Evolutionary conservation across 2,113 vertebrate genomes (phyloP).

Genomic region (Paramisgurnus dabryanus): DNA sequence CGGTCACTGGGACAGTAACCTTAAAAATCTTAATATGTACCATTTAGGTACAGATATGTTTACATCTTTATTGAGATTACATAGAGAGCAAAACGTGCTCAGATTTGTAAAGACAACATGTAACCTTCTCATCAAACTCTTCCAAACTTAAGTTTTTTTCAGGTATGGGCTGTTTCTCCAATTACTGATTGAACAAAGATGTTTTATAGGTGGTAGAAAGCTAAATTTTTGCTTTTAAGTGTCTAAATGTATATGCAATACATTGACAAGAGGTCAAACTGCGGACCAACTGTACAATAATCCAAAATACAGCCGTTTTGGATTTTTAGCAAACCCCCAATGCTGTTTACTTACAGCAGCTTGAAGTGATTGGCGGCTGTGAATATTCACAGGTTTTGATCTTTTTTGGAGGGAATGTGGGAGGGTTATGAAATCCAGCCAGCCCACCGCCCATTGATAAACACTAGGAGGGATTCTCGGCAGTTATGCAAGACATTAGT

Average conservation of each 20-base stretch:
- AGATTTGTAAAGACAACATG: too few relatives aligned
- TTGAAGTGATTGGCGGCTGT: conserved; percentile 46
- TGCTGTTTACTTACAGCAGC: conserved; percentile 29
- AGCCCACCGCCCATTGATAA: conserved; percentile 58
- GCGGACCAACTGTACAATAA: not conserved
- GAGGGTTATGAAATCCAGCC: conserved; percentile 60
- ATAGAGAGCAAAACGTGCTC: too few relatives aligned
- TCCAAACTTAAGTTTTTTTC: too few relatives aligned
- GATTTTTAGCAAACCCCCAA: not conserved
- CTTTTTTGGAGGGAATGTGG: conserved; percentile 52
- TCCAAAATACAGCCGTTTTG: not conserved
- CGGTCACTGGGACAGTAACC: too few relatives aligned
- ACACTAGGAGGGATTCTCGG: conserved; percentile 64
- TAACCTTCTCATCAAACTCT: too few relatives aligned
- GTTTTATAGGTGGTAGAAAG: too few relatives aligned
- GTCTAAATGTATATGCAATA: not conserved
- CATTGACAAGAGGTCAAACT: not conserved
- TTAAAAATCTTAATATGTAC: too few relatives aligned
- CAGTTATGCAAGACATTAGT: conserved; percentile 73
- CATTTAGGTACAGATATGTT: too few relatives aligned
- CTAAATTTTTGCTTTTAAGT: not conserved
- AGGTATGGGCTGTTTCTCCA: too few relatives aligned
- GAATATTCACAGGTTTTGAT: conserved; percentile 53
- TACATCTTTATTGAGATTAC: too few relatives aligned
- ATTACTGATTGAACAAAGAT: too few relatives aligned